A percentile compares a stretch with the other conserved stretches of the same genome.
Conservation (phyloP, 2,797 vertebrate species). For the Halcyon badia region DNA sequence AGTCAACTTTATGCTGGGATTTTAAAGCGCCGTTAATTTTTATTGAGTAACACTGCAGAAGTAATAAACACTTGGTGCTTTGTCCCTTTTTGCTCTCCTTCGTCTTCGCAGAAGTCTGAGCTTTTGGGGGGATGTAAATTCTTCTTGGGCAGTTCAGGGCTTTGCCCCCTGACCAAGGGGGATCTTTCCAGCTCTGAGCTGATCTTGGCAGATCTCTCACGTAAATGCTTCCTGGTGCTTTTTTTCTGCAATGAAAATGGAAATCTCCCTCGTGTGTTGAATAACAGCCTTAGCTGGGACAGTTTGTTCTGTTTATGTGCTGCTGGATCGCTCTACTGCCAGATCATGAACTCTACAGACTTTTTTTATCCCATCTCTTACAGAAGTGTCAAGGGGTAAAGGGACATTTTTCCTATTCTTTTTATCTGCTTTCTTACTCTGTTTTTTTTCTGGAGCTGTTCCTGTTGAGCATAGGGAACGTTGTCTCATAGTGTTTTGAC, state of each 20-base stretch:
- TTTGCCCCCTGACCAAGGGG: neutral
- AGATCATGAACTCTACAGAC: accelerated
- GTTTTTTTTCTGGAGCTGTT: neutral
- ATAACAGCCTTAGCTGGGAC: neutral
- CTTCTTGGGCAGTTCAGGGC: neutral
- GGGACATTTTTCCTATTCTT: neutral
- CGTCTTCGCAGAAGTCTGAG: neutral
- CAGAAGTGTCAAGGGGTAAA: accelerated
- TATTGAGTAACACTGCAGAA: neutral
- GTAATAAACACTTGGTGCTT: neutral
- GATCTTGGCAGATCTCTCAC: neutral
- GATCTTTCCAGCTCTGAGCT: neutral
- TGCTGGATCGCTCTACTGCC: neutral
- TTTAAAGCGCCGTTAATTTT: neutral
- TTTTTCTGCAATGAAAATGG: neutral
- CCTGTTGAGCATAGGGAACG: neutral
- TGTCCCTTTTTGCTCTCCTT: neutral
- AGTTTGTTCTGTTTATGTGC: neutral
- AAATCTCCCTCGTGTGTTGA: neutral
- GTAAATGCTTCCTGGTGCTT: neutral
- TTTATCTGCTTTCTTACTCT: neutral
- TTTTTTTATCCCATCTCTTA: neutral
- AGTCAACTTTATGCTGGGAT: neutral
- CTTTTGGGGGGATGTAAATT: neutral
- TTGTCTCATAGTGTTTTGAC: neutral